Base-by-base conservation (phyloP, 2,888 invertebrate species). In the Suillia variegata region DNA sequence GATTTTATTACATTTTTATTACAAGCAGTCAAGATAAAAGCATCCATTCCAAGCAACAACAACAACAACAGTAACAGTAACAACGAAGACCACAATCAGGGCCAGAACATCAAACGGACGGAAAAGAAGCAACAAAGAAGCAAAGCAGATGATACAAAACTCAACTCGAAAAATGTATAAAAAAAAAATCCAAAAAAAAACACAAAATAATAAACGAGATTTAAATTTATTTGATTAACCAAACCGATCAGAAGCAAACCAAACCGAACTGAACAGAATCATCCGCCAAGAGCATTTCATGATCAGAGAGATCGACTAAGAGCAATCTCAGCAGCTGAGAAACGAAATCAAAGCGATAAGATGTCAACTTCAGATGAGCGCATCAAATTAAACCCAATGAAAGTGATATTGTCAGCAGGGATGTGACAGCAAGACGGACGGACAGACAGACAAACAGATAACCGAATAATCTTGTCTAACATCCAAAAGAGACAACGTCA, bases 1-100 rank as follows among this genome's bases (percentile, higher is more conserved):
- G 65, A 65, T 68, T 68, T 68, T 67, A 67, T 68, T 68, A 65
- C 64, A 64, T 59, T 63, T 64, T 66, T 66, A 66, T 67, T 63
- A 54, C 62, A 52, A 24, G 22, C 54, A 49, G 62, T 58, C 62
- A 62, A 64, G 67, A 66, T 65, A 68, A 67, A 45, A 38, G 38
- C 38, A n/a, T 38, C 4, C 38, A n/a, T n/a, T n/a, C n/a, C n/a
- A n/a, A n/a, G n/a, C n/a, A n/a, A 38, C 4, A 38, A 38, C 4
- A 6, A 38, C 12, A 38, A 38, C 4, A n/a, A n/a, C 12, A 38
- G 5, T 13, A 38, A 38, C 4, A 38, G 38, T 4, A 17, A 45
- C 17, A 20, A 17, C 20, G 5, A 45, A 17, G 13, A 20, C 18
- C 45, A 45, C 15, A 38, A 38, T 10, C 38, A 45, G 18, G 20